Evolutionary conservation across 2,113 vertebrate species (phyloP), one percentile per base, ranked within the genome.

Genomic region (Hemicordylus capensis): DNA sequence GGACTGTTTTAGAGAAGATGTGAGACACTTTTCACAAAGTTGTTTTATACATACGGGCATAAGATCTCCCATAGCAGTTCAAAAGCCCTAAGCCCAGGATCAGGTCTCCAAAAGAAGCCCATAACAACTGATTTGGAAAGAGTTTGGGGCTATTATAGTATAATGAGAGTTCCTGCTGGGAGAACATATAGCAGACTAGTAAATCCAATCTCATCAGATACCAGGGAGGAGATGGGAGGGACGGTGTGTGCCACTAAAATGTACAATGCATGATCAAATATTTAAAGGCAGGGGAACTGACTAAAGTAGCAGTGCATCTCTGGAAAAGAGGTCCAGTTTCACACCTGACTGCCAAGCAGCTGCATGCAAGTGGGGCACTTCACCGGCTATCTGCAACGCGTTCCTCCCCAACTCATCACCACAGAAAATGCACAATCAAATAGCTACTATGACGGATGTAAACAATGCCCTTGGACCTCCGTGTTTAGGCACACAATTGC

Each of bases 271-370:
- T 44, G 61, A 46, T 6, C 59, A 10, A 0, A 54, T 7, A 4
- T 2, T 10, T 14, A 39, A n/a, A 28, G n/a, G 64, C 4, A 75
- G 51, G 8, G 37, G 44, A 58, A 72, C 8, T 6, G 4, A 28
- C 7, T 3, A 0, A 0, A 20, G 58, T 7, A 37, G 34, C 0
- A 22, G 2, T 0, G 6, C 22, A 37, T 54, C n/a, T 48, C 87
- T 3, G 34, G 51, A 73, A 76, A 11, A 15, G 26, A 39, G 12
- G 3, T 26, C 15, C 56, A 39, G 61, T 51, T 83, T 63, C 31
- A 6, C 4, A 51, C 11, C 1, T 24, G 14, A 31, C 56, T 1
- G 69, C 48, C 34, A 20, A 24, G 4, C 63, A 11, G 2, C 8
- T 20, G 14, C 24, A 64, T 4, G 17, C 34, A 42, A 3, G 19